Evolutionary conservation across 2,113 vertebrate genomes (phyloP), one percentile per base, ranked within the genome.

Genomic region (Sardina pilchardus): DNA sequence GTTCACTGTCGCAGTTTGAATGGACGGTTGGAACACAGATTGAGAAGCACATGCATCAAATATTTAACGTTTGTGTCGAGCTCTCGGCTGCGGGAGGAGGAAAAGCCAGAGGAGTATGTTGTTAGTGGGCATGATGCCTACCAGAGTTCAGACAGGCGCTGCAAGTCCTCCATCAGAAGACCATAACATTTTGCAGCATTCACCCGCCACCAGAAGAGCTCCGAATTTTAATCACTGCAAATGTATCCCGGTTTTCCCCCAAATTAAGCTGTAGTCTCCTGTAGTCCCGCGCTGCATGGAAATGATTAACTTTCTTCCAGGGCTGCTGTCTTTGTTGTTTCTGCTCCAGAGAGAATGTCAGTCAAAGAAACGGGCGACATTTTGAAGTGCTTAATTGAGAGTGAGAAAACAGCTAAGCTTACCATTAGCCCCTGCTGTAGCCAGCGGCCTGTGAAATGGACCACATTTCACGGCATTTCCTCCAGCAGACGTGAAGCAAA

Each of bases 381-480:
- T 75, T 34, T 89, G 85, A 85, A 90, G 82, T 87, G 82, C 88
- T 89, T 92, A 91, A 92, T 90, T 91, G 89, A 90, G 89, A 93
- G 86, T 81, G 86, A 88, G 85, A 75, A 59, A 85, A 87, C 85
- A 67, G 80, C 39, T 16, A 81, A 71, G 81, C 81, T 87, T 85
- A 86, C 67, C 63, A 14, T 78, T 86, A 71, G 84, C 83, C 87
- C 85, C 84, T 42, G 30, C 89, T 88, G 88, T 88, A 86, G 75
- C 84, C 88, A 91, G 82, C 82, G 5, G 89, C 88, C 86, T 93
- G 90, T 92, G 89, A 92, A 92, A 93, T 92, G 84, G 88, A 85
- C 85, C 90, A 48, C 71, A 91, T 92, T 91, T 92, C 85, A 90
- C 39, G 83, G 84, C 82, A 82, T 89, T 91, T 90, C 88, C 89